These are phyloP conservation scores for Monomorium pharaonis DNA, from an alignment of 1,140 invertebrate genomes.

Conservation along the genomic window DNA sequence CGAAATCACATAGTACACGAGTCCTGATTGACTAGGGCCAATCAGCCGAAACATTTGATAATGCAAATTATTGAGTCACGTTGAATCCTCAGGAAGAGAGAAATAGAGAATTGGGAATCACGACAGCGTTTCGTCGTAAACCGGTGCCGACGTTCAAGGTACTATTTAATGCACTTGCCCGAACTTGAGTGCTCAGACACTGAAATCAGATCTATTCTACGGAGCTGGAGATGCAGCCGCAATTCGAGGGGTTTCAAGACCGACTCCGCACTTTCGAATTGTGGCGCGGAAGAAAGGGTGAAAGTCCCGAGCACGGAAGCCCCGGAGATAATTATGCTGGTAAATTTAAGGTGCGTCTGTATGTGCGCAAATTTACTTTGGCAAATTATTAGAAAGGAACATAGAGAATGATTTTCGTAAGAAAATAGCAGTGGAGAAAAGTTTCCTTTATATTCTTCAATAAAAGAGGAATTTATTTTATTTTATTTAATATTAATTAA, in stretches of 20 bases:
- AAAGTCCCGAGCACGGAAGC: conserved; percentile 86
- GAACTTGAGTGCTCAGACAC: conserved; percentile 57
- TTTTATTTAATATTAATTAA: too few relatives aligned
- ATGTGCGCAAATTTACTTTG: conserved; percentile 13
- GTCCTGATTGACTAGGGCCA: neutral
- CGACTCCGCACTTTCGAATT: conserved; percentile 91
- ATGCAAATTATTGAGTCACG: conserved; percentile 23
- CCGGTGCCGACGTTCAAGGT: conserved; percentile 80
- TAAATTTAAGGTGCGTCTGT: conserved; percentile 89
- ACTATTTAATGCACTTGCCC: conserved; percentile 62
- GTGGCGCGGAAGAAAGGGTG: conserved; percentile 90
- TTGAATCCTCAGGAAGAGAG: conserved; percentile 75
- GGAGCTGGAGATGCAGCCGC: conserved; percentile 91
- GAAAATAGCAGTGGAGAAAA: too few relatives aligned
- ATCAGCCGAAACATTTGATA: conserved; percentile 8
- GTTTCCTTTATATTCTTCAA: too few relatives aligned
- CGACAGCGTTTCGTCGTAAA: conserved; percentile 53
- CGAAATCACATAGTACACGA: neutral
- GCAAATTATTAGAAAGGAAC: neutral
- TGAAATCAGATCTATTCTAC: conserved; percentile 88
- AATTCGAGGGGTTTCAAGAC: conserved; percentile 92
- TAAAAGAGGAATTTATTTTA: too few relatives aligned
- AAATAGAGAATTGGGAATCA: conserved; percentile 66
- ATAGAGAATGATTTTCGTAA: neutral
- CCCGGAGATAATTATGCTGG: conserved; percentile 89